phyloP scores from a whole-genome alignment of 2,113 vertebrate genomes.

The Tetrao urogallus region DNA sequence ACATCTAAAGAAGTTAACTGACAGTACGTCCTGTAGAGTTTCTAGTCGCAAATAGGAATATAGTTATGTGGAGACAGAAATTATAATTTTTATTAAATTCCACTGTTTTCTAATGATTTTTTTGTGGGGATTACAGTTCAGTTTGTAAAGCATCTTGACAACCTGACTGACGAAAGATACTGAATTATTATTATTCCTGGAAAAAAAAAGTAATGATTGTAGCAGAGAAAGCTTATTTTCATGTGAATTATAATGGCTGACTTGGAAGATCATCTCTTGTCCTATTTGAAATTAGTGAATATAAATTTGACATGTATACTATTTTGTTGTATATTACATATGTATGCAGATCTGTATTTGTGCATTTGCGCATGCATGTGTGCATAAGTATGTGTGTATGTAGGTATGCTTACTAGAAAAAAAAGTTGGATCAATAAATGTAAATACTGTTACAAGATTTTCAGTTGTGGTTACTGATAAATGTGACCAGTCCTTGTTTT shows the following conservation, averaged over 20 bases:
- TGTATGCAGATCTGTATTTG: accelerated
- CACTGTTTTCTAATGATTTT: neutral
- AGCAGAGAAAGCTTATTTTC: conserved; percentile 1
- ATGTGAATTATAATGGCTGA: neutral
- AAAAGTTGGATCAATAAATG: neutral
- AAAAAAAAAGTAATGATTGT: neutral
- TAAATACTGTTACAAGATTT: too few relatives aligned
- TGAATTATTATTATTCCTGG: neutral
- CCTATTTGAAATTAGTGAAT: neutral
- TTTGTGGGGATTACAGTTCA: neutral
- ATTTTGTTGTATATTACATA: neutral
- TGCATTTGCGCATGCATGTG: accelerated
- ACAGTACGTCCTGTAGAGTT: neutral
- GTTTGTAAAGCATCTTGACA: neutral
- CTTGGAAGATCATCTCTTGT: neutral
- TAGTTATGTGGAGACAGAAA: neutral
- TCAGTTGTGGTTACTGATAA: neutral
- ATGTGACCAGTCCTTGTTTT: neutral
- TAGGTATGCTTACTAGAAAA: neutral
- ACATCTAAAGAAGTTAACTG: neutral
- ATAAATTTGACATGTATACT: neutral
- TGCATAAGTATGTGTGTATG: accelerated
- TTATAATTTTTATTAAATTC: neutral
- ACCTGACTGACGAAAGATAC: accelerated
- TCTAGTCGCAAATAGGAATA: neutral